These are phyloP conservation scores for Cyprinodon tularosa DNA, from an alignment of 2,113 vertebrate genomes.

Conservation along the genomic window DNA sequence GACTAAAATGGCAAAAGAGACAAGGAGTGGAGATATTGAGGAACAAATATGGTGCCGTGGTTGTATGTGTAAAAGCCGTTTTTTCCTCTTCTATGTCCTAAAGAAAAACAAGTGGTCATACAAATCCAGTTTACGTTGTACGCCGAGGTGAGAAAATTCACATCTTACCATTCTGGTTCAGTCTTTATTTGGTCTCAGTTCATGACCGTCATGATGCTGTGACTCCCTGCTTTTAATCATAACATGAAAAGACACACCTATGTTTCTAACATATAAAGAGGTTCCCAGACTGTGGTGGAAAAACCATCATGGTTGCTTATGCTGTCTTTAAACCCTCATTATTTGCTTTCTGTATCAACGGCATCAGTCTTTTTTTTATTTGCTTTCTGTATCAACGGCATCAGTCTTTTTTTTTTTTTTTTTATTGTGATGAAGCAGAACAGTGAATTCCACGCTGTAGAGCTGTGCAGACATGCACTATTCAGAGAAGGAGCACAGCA, in stretches of 20 bases:
- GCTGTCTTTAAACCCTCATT: not conserved
- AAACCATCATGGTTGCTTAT: not conserved
- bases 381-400: not conserved
- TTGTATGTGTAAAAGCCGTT: slow-evolving; percentile 14
- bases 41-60: slow-evolving; percentile 40
- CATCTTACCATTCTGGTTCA: slow-evolving; percentile 45
- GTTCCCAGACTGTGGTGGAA: not conserved
- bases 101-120: slow-evolving; percentile 54
- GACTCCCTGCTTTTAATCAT: slow-evolving; percentile 14
- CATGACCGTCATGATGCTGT: slow-evolving; percentile 21
- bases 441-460: not conserved
- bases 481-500: not conserved
- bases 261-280: not conserved
- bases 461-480: too few relatives aligned
- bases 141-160: slow-evolving; percentile 48
- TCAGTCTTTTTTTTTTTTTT: not conserved
- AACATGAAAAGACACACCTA: not conserved
- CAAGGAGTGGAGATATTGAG: slow-evolving; percentile 60
- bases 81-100: slow-evolving; percentile 11
- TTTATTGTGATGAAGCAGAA: not conserved
- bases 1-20: slow-evolving; percentile 76
- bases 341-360: not conserved
- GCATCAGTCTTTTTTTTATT: not conserved
- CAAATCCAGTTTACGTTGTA: slow-evolving; percentile 61
- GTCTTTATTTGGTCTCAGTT: slow-evolving; percentile 41